Base-by-base conservation (phyloP, 2,113 vertebrate genomes). In the Onychostruthus taczanowskii region DNA sequence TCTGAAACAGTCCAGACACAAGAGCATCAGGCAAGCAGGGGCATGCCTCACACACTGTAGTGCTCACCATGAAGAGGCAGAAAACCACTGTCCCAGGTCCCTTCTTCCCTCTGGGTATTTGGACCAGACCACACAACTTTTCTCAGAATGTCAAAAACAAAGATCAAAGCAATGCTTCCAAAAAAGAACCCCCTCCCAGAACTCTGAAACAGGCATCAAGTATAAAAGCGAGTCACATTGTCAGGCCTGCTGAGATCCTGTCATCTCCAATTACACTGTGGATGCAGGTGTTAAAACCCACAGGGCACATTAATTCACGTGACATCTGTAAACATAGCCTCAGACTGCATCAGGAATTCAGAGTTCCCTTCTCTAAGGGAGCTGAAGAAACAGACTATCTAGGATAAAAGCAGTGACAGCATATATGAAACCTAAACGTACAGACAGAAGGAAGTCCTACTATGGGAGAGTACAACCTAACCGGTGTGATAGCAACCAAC, bases 261-360 rank as follows among this genome's bases (percentile, higher is more conserved):
- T 46, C 82, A 77, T 43, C 46, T 91, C 68, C 67, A 84, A 63
- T 86, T 83, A 92, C 52, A 26, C 82, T 17, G 33, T 50, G 47
- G 41, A 86, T 23, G 49, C 72, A 95, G 68, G 76, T 94, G 82
- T 72, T 90, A 93, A 90, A 95, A 91, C 50, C 44, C 85, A 92
- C 47, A 52, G 73, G 61, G 55, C 59, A 74, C 64, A 74, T 23
- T 69, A 83, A 77, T 78, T 86, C 69, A 87, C 0, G 0, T 70
- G 76, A 80, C 56, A 81, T 84, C 67, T 47, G n/a, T 63, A 78
- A 93, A 84, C 37, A 79, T 43, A 66, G 67, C 35, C 63, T 76
- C 62, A 82, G 58, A 76, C 55, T 16, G 20, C 4, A 31, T 19
- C 27, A 67, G 20, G 43, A 93, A 76, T 31, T 63, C 30, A 52